Base-by-base conservation (phyloP, 30 jellyfish, hydroid and myxozoan genomes). In the Morbakka virulenta region DNA sequence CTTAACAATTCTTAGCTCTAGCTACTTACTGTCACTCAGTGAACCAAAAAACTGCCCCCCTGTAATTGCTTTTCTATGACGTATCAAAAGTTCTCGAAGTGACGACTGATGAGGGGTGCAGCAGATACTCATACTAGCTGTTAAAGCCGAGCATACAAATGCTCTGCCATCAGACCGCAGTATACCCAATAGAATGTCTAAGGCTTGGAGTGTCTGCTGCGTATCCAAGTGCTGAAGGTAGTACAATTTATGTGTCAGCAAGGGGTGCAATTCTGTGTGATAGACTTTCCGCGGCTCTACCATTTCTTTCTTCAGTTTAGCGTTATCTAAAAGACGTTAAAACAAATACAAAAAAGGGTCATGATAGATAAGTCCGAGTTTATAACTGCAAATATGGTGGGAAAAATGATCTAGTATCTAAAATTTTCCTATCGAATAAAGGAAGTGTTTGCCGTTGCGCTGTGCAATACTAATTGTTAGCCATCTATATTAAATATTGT, bases 41-140 rank as follows among this genome's bases (percentile, higher is more conserved):
- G 97, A 89, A 4, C 97, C 97, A 72, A 82, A 89, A 74, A 89
- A 89, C 34, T 89, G 94, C 28, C 83, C 83, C 64, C 95, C 97
- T 4, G 94, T 72, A 79, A 89, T 51, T 14, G 89, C 97, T 25
- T 95, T 73, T 47, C 95, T 66, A 50, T 89, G 97, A 1, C 97
- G 89, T 28, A 89, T 89, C 79, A 89, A 62, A 32, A 89, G 81
- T 76, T 89, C 95, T 25, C 97, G 89, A 3, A 89, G 64, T 0
- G 77, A 73, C 20, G 84, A 47, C 80, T 89, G 97, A 68, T 89
- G 97, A 14, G 94, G 96, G 24, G 97, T 82, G 69, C 74, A 77
- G 52, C 97, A 82, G 78, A 89, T 82, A 72, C 73, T 89, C 95
- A 89, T 84, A 66, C 97, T 89, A 23, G 96, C 71, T 26, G 96